A percentile compares a stretch with the other conserved stretches of the same genome.
Evolutionary conservation across 2,888 invertebrate genomes (phyloP).

Genomic region (Sussaba pulchella): DNA sequence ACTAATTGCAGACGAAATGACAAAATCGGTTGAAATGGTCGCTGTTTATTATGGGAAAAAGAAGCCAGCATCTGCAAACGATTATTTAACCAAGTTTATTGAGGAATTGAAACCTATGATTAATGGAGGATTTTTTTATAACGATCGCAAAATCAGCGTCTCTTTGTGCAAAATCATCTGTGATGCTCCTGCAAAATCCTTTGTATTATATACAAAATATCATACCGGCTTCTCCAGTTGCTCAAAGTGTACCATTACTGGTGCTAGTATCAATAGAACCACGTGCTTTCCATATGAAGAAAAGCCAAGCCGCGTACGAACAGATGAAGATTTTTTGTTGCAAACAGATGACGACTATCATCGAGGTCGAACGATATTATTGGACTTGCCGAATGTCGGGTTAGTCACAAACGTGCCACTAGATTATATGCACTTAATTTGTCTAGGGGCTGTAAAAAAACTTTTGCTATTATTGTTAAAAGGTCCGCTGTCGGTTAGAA

Average conservation of each 20-base stretch:
- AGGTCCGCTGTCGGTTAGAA: neutral
- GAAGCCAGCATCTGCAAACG: slow-evolving; percentile 1
- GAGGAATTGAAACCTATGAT: neutral
- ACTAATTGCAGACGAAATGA: neutral
- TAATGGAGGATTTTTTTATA: slow-evolving; percentile 8
- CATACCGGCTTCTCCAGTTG: slow-evolving; percentile 10
- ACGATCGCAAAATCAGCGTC: neutral
- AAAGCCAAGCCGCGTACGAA: slow-evolving; percentile 1
- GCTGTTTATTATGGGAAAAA: slow-evolving; percentile 6
- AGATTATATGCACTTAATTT: slow-evolving; percentile 22
- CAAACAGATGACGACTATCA: neutral
- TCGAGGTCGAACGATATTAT: neutral
- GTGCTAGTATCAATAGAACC: neutral
- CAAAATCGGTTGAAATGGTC: neutral
- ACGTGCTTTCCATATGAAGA: too few species aligned
- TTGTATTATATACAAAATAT: slow-evolving; percentile 12
- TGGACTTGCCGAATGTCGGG: neutral
- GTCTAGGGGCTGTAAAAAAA: slow-evolving; percentile 12
- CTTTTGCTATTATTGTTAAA: neutral
- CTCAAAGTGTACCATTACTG: slow-evolving; percentile 10
- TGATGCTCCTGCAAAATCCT: neutral
- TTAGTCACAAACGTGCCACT: slow-evolving; percentile 6
- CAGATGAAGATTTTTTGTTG: slow-evolving; percentile 18
- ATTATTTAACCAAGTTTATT: neutral
- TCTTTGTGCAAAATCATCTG: neutral